Base-by-base conservation (phyloP, 2,888 invertebrate species). In the Hemithea aestivaria region DNA sequence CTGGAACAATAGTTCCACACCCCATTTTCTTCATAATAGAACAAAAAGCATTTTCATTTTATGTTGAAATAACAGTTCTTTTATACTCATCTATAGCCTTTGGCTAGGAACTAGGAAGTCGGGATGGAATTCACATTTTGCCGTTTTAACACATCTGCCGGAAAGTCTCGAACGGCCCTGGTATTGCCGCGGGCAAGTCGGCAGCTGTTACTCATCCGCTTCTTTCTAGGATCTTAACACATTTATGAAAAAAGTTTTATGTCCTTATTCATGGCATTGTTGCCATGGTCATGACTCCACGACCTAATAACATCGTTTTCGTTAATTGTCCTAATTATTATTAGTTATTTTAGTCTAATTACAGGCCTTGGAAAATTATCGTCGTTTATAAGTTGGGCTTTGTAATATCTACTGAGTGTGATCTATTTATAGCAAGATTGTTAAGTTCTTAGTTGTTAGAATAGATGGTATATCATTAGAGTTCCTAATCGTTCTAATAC, bases 221-320 rank as follows among this genome's bases (percentile, higher is more conserved):
- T 66, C 58, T 56, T 56, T 58, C 58, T 53, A 50, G 66, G 67
- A 65, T 67, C 68, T 69, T 72, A 73, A 75, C 76, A 72, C 82
- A 76, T 82, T 83, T 84, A 84, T 83, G 83, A 87, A 85, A 83
- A 84, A 84, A 82, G 72, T 82, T 82, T 77, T 43, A 33, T 58
- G 58, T 70, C 69, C 69, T 72, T 71, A 73, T 76, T 73, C 73
- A 73, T 75, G 66, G 66, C 74, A 74, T 73, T 75, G 75, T 79
- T 76, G 71, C 62, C 16, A 16, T 5, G 16, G 62, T 58, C 61
- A 16, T 16, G 65, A 62, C 65, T 68, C 33, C 24, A 26, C 29
- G 28, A 42, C 38, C 36, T 46, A 44, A 48, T 42, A 40, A 35
- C 38, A 31, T 44, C 35, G 35, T 40, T 35, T 31, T 35, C 24